These are phyloP conservation scores for Epinotia nisella DNA, from an alignment of 2,888 invertebrate genomes.

Conservation along the genomic window DNA sequence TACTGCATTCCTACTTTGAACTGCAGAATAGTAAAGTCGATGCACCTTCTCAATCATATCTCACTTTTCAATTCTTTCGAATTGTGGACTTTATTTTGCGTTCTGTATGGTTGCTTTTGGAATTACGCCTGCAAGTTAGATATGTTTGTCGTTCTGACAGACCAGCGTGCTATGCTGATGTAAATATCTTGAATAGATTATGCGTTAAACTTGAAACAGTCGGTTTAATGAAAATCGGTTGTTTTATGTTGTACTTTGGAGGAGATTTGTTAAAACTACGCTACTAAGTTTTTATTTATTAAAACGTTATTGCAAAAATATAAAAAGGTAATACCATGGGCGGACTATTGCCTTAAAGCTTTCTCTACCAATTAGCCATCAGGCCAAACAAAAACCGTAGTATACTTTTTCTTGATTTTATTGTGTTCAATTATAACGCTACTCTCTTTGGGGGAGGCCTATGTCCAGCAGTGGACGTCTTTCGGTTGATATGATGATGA, in stretches of 20 bases:
- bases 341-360: too few species aligned
- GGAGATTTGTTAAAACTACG: neutral
- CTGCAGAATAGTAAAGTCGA: slow-evolving; percentile 20
- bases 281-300: too few species aligned
- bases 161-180: slow-evolving; percentile 18
- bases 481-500: too few species aligned
- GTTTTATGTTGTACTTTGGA: slow-evolving; percentile 13
- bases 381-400: too few species aligned
- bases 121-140: neutral
- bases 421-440: neutral
- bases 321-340: too few species aligned
- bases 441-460: too few species aligned
- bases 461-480: too few species aligned
- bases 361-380: too few species aligned
- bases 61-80: neutral
- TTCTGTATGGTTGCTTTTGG: neutral
- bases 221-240: slow-evolving; percentile 14
- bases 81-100: slow-evolving; percentile 7
- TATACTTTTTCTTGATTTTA: too few species aligned
- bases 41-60: slow-evolving; percentile 18
- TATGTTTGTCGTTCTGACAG: neutral
- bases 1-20: slow-evolving; percentile 8
- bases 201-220: slow-evolving; percentile 25
- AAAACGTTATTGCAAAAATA: too few species aligned
- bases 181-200: slow-evolving; percentile 39